Evolutionary conservation across 1,140 invertebrate species (phyloP), one percentile per base, ranked within the genome.

Genomic region (Drosophila prosaltans): DNA sequence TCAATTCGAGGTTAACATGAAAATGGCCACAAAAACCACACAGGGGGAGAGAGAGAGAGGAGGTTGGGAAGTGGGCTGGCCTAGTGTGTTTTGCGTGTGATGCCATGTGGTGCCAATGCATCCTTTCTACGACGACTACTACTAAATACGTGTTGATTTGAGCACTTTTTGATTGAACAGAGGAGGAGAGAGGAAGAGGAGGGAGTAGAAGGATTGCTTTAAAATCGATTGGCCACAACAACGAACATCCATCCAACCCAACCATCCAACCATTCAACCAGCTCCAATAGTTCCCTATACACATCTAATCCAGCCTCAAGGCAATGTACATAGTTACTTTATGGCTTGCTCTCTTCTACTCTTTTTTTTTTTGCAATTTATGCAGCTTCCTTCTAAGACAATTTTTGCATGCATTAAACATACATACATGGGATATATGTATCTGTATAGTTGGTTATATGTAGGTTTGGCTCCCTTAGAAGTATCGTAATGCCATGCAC

Each of bases 131-230:
- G 0, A 16, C 16, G 16, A 16, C 16, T 16, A 16, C 16, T 16
- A 83, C 84, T 88, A 88, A 88, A 86, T 88, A 89, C 84, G 83
- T 89, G 83, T 88, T 65, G 83, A 88, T 88, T 88, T 75, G 67
- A 81, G 70, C 78, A 73, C 69, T 32, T 83, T 74, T 74, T 72
- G 83, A 86, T 88, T 88, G 81, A 67, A 62, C 59, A 26, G 2
- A 16, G 16, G 16, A 0, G 16, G 16, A 16, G 16, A 16, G 16
- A 16, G 16, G 16, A 0, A 16, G 16, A 16, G 16, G 16, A 48
- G 43, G 7, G 21, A 80, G 64, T 55, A 61, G 60, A 57, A 36
- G 32, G 32, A 36, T 36, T 80, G 62, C 70, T 58, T 59, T 72
- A 70, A 65, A 72, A 78, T 57, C 72, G 63, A 72, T 78, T 72